Percentiles rank a stretch among this genome's conserved stretches.
Conservation (phyloP, 2,797 vertebrate genomes). For the Sitta carolinensis region DNA sequence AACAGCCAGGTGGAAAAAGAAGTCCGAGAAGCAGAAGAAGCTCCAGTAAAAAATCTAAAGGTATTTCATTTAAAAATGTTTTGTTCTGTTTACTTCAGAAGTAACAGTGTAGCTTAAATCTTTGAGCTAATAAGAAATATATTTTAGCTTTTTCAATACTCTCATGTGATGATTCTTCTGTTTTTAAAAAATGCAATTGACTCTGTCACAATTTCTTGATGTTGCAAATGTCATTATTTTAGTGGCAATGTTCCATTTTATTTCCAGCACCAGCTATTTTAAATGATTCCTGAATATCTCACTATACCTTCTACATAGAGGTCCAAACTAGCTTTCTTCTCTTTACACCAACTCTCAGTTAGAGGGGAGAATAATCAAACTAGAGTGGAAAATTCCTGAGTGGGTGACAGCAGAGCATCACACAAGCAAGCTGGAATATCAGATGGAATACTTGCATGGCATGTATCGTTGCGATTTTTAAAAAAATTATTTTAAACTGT, state of each 20-base stretch:
- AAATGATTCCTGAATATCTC: not conserved
- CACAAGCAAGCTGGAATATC: not conserved
- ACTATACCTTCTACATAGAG: not conserved
- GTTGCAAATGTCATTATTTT: not conserved
- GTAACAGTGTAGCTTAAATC: not conserved
- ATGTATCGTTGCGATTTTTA: not conserved
- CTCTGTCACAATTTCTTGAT: not conserved
- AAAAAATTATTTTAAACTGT: not conserved
- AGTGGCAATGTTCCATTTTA: not conserved
- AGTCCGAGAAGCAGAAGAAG: constrained; percentile 65
- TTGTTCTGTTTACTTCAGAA: not conserved
- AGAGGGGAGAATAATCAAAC: not conserved
- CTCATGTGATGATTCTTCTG: not conserved
- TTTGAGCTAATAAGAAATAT: not conserved
- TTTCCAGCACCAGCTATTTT: not conserved
- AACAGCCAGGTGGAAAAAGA: constrained; percentile 57
- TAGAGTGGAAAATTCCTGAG: not conserved
- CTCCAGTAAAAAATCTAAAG: constrained; percentile 57
- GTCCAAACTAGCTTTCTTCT: not conserved
- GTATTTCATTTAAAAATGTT: constrained; percentile 5
- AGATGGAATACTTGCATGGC: not conserved
- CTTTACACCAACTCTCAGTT: not conserved
- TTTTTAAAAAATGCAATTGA: not conserved
- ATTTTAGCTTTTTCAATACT: not conserved
- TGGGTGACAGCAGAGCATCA: not conserved